Evolutionary conservation across 2,888 invertebrate genomes (phyloP), one percentile per base, ranked within the genome.

Genomic region (Torymus auratus): DNA sequence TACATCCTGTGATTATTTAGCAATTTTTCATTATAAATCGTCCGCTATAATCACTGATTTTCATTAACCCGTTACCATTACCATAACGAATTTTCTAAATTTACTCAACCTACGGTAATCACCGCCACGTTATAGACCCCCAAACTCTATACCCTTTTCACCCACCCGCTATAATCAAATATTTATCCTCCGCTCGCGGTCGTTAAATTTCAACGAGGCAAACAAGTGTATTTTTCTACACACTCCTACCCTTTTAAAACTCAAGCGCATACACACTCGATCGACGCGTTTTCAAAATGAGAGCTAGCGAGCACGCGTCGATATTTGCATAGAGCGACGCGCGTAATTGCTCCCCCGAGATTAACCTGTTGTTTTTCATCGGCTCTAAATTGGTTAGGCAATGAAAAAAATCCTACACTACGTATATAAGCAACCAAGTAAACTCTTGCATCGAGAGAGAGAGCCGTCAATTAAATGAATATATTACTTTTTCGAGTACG

Each of bases 301-400:
- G 67, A 61, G 41, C 17, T 5, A 41, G 41, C 5, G 41, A 41
- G 28, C 5, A 10, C 41, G 41, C 68, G 67, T 68, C 23, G 67
- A 53, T 68, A 78, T 78, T 78, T 78, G 60, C 72, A 72, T 67
- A 65, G 72, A 76, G 76, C 67, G 53, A 15, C 41, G 41, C 41
- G 41, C 14, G 15, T 56, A 78, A 65, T 78, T 78, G 65, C 67
- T 67, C 68, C 13, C 14, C 41, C 67, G 53, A 52, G 67, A 58
- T 61, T 72, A 68, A 68, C 60, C 61, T 60, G 67, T 78, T 78
- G 71, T 67, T 72, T 78, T 78, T 72, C 75, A 68, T 76, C 28
- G 62, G 17, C 7, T 41, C 52, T 56, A 55, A 53, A 56, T 41
- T 17, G 23, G 52, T 55, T 55, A 23, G n/a, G 14, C n/a, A 41